Evolutionary conservation across 2,797 vertebrate genomes (phyloP).

Genomic region (Odontamblyopus rebecca): DNA sequence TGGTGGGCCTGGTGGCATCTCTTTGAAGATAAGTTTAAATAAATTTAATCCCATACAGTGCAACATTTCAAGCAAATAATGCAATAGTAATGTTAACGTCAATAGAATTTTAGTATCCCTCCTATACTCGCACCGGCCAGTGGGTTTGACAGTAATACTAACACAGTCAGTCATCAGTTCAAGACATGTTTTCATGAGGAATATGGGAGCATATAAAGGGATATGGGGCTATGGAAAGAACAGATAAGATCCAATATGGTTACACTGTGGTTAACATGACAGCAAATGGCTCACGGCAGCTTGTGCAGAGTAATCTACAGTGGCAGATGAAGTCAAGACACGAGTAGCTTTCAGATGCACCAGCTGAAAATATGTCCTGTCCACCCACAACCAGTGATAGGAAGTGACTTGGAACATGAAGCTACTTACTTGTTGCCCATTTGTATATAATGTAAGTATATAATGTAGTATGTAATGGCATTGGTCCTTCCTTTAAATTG

Average conservation of each 20-base stretch:
- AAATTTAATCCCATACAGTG: too few relatives aligned
- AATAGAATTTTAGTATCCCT: neutral
- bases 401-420: neutral
- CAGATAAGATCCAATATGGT: slow-evolving; percentile 30
- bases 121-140: neutral
- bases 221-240: slow-evolving; percentile 22
- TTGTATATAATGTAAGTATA: neutral
- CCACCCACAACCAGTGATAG: neutral
- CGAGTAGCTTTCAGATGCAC: slow-evolving; percentile 22
- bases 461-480: neutral
- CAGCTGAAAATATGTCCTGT: neutral
- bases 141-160: slow-evolving; percentile 20
- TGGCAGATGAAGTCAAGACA: slow-evolving; percentile 34
- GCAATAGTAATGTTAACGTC: neutral
- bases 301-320: slow-evolving; percentile 19
- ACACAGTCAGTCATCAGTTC: slow-evolving; percentile 29
- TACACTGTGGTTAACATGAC: slow-evolving; percentile 8
- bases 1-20: too few relatives aligned
- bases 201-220: slow-evolving; percentile 45
- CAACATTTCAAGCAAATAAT: neutral
- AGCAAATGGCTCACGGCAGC: slow-evolving; percentile 26
- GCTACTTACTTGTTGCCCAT: neutral
- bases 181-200: slow-evolving; percentile 34
- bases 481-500: neutral
- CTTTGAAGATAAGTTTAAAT: too few relatives aligned